phyloP scores from a whole-genome alignment of 92 coral and sea anemone species.

The Metridium senile region DNA sequence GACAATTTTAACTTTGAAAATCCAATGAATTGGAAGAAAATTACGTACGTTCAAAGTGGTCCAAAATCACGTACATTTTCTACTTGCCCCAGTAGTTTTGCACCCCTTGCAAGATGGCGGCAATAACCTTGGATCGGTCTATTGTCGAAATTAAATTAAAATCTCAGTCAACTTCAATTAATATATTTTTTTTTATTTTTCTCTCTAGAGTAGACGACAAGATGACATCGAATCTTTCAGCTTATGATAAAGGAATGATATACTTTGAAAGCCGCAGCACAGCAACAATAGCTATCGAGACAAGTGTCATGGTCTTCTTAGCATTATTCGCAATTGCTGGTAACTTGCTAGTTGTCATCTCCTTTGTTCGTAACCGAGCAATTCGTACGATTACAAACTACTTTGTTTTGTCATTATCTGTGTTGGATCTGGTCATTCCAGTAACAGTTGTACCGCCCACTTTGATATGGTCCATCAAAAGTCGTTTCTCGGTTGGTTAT shows the following conservation, averaged over 20 bases:
- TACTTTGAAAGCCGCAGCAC: constrained; percentile 4
- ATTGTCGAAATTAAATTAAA: neutral
- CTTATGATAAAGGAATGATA: neutral
- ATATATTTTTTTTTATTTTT: no score
- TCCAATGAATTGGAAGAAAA: no score
- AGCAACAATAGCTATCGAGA: constrained; percentile 2
- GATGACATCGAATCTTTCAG: neutral
- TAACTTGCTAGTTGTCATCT: constrained; percentile 12
- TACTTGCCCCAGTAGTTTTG: no score
- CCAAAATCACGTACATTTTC: no score
- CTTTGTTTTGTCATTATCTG: constrained; percentile 29
- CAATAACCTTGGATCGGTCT: no score
- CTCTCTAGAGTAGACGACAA: no score
- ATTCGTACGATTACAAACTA: constrained; percentile 32
- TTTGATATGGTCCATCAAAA: neutral
- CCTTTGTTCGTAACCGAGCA: constrained; percentile 20
- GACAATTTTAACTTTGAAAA: no score
- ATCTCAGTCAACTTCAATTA: no score
- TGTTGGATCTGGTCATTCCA: constrained; percentile 2
- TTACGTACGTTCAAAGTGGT: no score
- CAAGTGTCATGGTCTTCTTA: neutral
- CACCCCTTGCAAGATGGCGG: no score
- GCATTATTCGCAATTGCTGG: constrained; percentile 18
- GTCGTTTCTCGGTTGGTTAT: neutral
- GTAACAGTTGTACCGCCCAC: constrained; percentile 17